Percentiles rank a stretch among this genome's conserved stretches.
Evolutionary conservation across 2,888 invertebrate species (phyloP).

Genomic region (Andrena marginata): DNA sequence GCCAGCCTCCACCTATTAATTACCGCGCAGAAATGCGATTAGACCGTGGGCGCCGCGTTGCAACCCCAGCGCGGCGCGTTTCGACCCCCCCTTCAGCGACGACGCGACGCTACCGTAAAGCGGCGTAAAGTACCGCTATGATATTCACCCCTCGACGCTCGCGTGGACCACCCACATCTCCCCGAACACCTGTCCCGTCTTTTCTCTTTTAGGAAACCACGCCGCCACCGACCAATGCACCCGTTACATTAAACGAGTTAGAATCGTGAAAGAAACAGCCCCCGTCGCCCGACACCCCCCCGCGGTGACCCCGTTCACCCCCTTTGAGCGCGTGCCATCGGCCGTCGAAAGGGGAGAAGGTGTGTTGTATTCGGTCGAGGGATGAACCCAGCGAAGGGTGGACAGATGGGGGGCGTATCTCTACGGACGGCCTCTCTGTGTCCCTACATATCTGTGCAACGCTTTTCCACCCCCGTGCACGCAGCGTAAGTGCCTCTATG

Average conservation of each 20-base stretch:
- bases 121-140: constrained; percentile 81
- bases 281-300: constrained; percentile 58
- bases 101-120: constrained; percentile 70
- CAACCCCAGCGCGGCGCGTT: constrained; percentile 12
- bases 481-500: constrained; percentile 67
- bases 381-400: constrained; percentile 60
- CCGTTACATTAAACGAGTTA: constrained; percentile 68
- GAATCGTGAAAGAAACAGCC: constrained; percentile 64
- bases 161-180: constrained; percentile 74
- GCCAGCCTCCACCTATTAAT: constrained; percentile 64
- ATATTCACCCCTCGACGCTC: constrained; percentile 76
- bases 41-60: constrained; percentile 48
- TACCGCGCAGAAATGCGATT: constrained; percentile 66
- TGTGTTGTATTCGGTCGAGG: constrained; percentile 59
- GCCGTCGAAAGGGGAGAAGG: constrained; percentile 35
- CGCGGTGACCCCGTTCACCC: constrained; percentile 72
- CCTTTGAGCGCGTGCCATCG: constrained; percentile 60
- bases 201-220: neutral
- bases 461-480: constrained; percentile 48
- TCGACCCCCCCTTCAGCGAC: constrained; percentile 31
- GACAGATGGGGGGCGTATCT: constrained; percentile 83
- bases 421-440: constrained; percentile 48
- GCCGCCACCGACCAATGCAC: neutral
- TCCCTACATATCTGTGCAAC: constrained; percentile 45
- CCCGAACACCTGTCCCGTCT: constrained; percentile 80